Base-by-base conservation (phyloP, 2,113 vertebrate species). In the Chascanopsetta lugubris region DNA sequence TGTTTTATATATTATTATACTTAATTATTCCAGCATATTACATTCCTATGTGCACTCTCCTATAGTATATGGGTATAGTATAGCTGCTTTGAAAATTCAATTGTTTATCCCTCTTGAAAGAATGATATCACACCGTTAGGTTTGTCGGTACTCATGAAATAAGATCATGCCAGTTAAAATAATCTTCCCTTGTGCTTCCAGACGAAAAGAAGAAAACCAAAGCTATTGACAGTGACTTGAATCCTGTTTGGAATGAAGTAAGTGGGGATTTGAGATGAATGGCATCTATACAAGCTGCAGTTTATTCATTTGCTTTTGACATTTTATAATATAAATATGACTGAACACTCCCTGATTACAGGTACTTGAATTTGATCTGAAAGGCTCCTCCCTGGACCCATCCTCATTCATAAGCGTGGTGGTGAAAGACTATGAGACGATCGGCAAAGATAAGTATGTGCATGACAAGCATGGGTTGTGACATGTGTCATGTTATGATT, bases 181-280 rank as follows among this genome's bases (percentile, higher is more conserved):
- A 10, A 17, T 21, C 2, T 53, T 21, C 2, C 3, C 15, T 10
- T 80, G 15, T 76, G 25, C 3, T 82, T 79, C 6, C 27, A 93
- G 97, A 92, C 92, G 96, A 97, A 85, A 98, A 98, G 86, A 97
- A 95, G 93, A 99, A 99, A 94, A 99, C 97, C 65, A 98, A 96
- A 92, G 90, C 93, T 70, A 79, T 98, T 77, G 91, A 95, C 79
- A 97, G 85, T 90, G 95, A 97, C 38, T 69, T 97, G 83, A 97
- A 98, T 81, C 97, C 97, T 62, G 86, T 95, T 48, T 99, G 97
- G 97, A 97, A 97, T 81, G 96, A 99, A 94, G 97, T 99, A 86
- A 92, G 46, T 79, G 60, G 8, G 9, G 12, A 1, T 18, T 66
- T 47, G 12, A 42, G 22, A 27, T 34, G 26, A 22, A 42, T 5